A percentile compares a stretch with the other conserved stretches of the same genome.
Conservation (phyloP, 2,797 vertebrate species). For the Crenuchus spilurus region DNA sequence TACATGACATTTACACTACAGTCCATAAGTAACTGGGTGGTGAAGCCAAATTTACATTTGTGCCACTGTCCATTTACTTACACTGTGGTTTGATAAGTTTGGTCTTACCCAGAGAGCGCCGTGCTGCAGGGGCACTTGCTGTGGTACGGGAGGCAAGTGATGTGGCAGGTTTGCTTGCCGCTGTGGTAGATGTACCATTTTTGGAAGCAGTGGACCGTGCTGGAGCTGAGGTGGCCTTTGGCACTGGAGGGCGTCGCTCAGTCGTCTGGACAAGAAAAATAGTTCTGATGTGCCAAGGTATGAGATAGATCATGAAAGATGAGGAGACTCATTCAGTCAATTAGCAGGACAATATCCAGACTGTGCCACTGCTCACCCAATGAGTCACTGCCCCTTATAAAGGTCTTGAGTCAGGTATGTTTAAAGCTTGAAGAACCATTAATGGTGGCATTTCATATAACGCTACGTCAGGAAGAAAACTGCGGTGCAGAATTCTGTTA, state of each 20-base stretch:
- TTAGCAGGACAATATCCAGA: neutral
- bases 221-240: conserved; percentile 71
- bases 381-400: neutral
- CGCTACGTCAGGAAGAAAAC: no score
- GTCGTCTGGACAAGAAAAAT: conserved; percentile 53
- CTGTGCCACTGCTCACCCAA: neutral
- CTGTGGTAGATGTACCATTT: conserved; percentile 68
- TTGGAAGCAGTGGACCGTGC: conserved; percentile 64
- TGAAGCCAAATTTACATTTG: no score
- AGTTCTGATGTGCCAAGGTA: neutral
- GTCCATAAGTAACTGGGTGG: no score
- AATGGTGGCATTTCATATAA: neutral
- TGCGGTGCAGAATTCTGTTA: no score
- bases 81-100: no score
- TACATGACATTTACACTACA: no score
- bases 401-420: no score
- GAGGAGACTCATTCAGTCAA: no score
- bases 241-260: conserved; percentile 81
- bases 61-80: neutral
- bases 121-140: conserved; percentile 65
- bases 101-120: conserved; percentile 79
- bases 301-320: neutral
- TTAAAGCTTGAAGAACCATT: no score
- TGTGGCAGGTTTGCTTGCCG: conserved; percentile 62
- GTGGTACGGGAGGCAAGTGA: conserved; percentile 54